phyloP scores from a whole-genome alignment of 2,888 invertebrate species.

The Augiades crinisus region DNA sequence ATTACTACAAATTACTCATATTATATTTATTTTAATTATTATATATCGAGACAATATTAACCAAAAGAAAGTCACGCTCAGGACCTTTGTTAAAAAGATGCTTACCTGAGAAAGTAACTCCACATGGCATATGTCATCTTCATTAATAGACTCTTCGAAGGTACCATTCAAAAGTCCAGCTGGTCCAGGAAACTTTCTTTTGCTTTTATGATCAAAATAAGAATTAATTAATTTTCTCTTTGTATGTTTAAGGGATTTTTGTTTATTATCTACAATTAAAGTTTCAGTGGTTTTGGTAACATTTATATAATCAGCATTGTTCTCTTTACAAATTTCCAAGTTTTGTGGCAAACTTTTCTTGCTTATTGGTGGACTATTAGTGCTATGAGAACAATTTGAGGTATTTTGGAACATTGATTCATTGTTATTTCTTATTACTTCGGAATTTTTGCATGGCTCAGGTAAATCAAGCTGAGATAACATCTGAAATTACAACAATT shows the following conservation, averaged over 20 bases:
- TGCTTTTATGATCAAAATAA: conserved; percentile 63
- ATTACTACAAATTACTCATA: too few relatives aligned
- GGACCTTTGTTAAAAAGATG: too few relatives aligned
- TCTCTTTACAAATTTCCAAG: neutral
- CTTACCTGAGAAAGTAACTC: conserved; percentile 72
- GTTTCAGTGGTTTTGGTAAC: neutral
- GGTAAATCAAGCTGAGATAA: conserved; percentile 68
- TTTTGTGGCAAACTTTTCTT: neutral
- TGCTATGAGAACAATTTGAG: neutral
- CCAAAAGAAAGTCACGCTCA: too few relatives aligned
- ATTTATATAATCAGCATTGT: neutral
- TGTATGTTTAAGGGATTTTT: conserved; percentile 50
- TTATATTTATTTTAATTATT: too few relatives aligned
- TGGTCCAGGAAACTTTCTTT: conserved; percentile 74
- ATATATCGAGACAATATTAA: too few relatives aligned
- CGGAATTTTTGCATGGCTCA: conserved; percentile 34
- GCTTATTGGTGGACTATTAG: neutral
- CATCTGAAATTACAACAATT: conserved; percentile 46
- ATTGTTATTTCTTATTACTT: neutral
- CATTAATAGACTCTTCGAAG: conserved; percentile 53
- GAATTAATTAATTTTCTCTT: conserved; percentile 68
- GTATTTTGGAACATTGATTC: neutral
- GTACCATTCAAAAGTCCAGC: conserved; percentile 64
- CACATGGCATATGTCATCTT: conserved; percentile 59
- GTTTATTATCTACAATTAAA: conserved; percentile 8